Evolutionary conservation across 2,888 invertebrate species (phyloP), one percentile per base, ranked within the genome.

Genomic region (Calliopum simillimum): DNA sequence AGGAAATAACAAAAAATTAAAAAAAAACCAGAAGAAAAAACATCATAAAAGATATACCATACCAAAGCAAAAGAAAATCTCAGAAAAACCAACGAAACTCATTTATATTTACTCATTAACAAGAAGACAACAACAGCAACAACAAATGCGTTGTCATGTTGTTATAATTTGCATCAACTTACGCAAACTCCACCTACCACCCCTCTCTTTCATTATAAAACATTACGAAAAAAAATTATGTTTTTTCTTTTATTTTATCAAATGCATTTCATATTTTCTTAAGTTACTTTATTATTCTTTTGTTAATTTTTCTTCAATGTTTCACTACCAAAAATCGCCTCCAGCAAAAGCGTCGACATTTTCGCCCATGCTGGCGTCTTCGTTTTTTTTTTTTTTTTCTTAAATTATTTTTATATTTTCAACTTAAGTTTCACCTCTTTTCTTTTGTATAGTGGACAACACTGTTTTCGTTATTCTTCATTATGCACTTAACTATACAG

Each of bases 1-100:
- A 66, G 61, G 66, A 68, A 70, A 59, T 58, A 70, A 49, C 56
- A 58, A 25, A 65, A 63, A 66, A 65, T 23, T 67, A 72, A 51
- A 59, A 33, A 67, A 74, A 77, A 59, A 67, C 49, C 58, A 73
- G 49, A 66, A 64, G 59, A 59, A 75, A 63, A 16, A 51, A 41
- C 43, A 64, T 47, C 46, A 56, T 51, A 51, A 44, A 56, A 59
- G 58, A 51, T 14, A 43, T 55, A 69, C 61, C 41, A 59, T 56
- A 55, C 46, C 11, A 49, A 55, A 65, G 19, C 55, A 49, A 71
- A 62, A 71, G 47, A 43, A 43, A 68, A 69, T 73, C 53, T 72
- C 72, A 23, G 71, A 74, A 75, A 71, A 69, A 74, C 77, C 72
- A 33, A 71, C 76, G 75, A 71, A 70, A 74, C 77, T 69, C 56